These are phyloP conservation scores for Philantomba maxwellii DNA, from an alignment of 2,113 vertebrate genomes.

Conservation along the genomic window DNA sequence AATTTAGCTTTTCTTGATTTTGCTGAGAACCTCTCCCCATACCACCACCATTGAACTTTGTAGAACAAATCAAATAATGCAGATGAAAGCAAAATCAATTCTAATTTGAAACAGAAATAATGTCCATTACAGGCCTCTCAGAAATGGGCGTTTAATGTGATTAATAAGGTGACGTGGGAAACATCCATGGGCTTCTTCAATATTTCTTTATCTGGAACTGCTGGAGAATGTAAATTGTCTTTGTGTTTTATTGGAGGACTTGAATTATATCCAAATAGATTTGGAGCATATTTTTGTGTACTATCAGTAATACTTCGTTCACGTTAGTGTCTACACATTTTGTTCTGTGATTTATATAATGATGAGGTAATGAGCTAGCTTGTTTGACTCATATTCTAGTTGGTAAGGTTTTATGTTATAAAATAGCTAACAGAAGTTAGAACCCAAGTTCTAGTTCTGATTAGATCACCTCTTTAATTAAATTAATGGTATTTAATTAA, in stretches of 20 bases:
- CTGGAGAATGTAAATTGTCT: background rate
- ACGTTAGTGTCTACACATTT: background rate
- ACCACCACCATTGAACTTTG: background rate
- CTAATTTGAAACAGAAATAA: constrained; percentile 42
- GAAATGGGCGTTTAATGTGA: constrained; percentile 10
- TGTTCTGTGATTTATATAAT: background rate
- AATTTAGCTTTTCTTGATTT: constrained; percentile 7
- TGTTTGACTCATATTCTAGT: background rate
- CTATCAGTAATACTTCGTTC: background rate
- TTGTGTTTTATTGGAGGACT: background rate
- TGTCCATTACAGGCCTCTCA: background rate
- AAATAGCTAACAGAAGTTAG: background rate
- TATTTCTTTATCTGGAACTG: background rate
- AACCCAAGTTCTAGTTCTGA: background rate
- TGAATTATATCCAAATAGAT: background rate
- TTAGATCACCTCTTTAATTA: background rate
- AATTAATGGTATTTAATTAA: background rate
- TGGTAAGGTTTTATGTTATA: background rate
- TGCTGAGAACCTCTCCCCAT: background rate
- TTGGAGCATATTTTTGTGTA: background rate
- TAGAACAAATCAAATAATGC: constrained; percentile 25
- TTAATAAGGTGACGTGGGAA: constrained; percentile 31
- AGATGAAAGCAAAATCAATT: constrained; percentile 51
- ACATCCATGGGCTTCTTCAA: background rate
- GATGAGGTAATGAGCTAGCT: background rate